Evolutionary conservation across 2,113 vertebrate genomes (phyloP), one percentile per base, ranked within the genome.

Genomic region (Antechinus stuartii): DNA sequence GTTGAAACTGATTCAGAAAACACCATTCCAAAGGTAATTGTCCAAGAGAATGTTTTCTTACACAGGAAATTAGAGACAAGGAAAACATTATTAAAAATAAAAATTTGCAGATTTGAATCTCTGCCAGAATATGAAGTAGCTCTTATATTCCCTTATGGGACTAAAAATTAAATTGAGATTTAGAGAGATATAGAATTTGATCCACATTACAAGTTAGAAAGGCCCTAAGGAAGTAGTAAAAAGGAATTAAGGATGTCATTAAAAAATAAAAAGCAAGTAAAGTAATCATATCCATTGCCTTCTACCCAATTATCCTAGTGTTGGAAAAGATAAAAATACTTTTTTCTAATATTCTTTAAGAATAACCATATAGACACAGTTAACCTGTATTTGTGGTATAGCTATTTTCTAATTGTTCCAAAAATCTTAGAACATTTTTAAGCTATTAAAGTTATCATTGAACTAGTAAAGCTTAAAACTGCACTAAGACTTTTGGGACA

Each of bases 11-110:
- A 96, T 97, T 97, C 96, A 96, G 96, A 95, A 94, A 97, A 97
- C 96, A 61, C 94, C 92, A 97, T 98, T 98, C 95, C 0, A 0
- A 91, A 95, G 89, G 96, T 97, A 97, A 97, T 97, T 97, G 98
- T 96, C 96, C 97, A 97, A 97, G 97, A 97, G 96, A 98, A 96
- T 97, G 95, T 97, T 97, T 98, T 97, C 96, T 97, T 97, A 96
- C 94, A 96, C 96, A 98, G 96, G 97, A 98, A 98, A 97, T 98
- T 97, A 96, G 97, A 98, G 94, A 97, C 96, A 95, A 94, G 95
- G 94, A 96, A 98, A 97, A 97, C 96, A 95, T 96, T 97, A 98
- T 97, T 97, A 97, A 98, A 97, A 97, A 96, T 96, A 97, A 97
- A 97, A 98, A 96, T 92, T 53, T 96, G 94, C 96, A 96, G 94